Evolutionary conservation across 1,140 invertebrate species (phyloP), one percentile per base, ranked within the genome.

Genomic region (Drosophila repletoides): DNA sequence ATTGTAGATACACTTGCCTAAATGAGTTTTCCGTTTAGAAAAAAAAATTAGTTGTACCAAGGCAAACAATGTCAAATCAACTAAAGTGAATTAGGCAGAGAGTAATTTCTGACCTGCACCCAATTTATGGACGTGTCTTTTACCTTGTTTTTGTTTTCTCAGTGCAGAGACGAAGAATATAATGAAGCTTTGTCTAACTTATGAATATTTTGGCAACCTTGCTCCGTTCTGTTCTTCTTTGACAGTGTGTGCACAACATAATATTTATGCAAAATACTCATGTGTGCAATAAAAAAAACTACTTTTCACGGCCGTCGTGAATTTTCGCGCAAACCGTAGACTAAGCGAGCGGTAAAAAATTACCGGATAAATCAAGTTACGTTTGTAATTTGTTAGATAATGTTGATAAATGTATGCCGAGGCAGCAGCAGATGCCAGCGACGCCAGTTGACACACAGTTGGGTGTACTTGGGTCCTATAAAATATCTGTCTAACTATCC

Each of bases 301-400:
- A 70, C 76, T 83, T 81, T 73, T 88, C 73, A 83, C 55, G 77
- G 79, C 64, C 68, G 55, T 66, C 34, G 60, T 56, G 72, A 72
- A 64, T 65, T 71, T 73, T 59, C 43, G 56, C 70, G 53, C 63
- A 53, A n/a, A n/a, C n/a, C 56, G 69, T 36, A 41, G 28, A 14
- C 33, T 43, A 31, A 29, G 14, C 38, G 45, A 61, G 60, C 64
- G 36, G 51, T 53, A 72, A 74, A 63, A 89, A 89, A 89, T 87
- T 76, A 87, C 87, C 87, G 87, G 87, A 89, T 87, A 89, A 89
- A 89, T 89, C 87, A 89, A 89, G 87, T 89, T 89, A 89, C 76
- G 87, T 69, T 77, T 84, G 77, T 89, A 88, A 89, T 89, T 89
- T 84, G 87, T 89, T 88, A 71, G 87, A 84, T 89, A 89, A 89